Percentiles rank a stretch among this genome's conserved stretches.
phyloP scores from a whole-genome alignment of 1,140 invertebrate species.

The Drosophila pseudoobscura region DNA sequence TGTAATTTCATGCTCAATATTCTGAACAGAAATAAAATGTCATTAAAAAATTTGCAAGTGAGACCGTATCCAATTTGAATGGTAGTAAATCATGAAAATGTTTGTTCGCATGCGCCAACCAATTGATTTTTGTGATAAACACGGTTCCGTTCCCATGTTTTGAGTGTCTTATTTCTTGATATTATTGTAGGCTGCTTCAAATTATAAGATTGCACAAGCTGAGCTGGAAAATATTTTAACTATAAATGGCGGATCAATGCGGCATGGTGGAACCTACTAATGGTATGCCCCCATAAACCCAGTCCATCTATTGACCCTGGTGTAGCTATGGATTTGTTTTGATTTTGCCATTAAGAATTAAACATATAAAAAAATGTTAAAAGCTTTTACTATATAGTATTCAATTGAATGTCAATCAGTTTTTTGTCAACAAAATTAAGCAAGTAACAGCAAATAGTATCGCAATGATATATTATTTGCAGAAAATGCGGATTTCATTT shows the following conservation, averaged over 20 bases:
- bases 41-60: too few relatives aligned
- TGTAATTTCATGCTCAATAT: too few relatives aligned
- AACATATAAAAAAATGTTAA: too few relatives aligned
- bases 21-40: too few relatives aligned
- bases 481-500: too few relatives aligned
- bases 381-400: too few relatives aligned
- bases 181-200: constrained; percentile 5
- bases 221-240: constrained; percentile 16
- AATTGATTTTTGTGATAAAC: constrained; percentile 44
- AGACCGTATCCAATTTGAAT: neutral
- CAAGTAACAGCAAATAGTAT: too few relatives aligned
- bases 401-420: too few relatives aligned
- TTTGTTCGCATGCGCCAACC: constrained; percentile 27
- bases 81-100: neutral
- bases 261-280: constrained; percentile 13
- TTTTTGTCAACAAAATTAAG: too few relatives aligned
- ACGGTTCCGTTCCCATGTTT: constrained; percentile 38
- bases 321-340: too few relatives aligned
- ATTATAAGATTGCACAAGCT: constrained; percentile 8
- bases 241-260: constrained; percentile 40
- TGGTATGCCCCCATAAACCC: constrained; percentile 7
- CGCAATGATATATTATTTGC: constrained; percentile 13
- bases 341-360: too few relatives aligned
- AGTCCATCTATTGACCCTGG: too few relatives aligned
- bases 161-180: constrained; percentile 26